Evolutionary conservation across 2,113 vertebrate species (phyloP), one percentile per base, ranked within the genome.

Genomic region (Butorides virescens): DNA sequence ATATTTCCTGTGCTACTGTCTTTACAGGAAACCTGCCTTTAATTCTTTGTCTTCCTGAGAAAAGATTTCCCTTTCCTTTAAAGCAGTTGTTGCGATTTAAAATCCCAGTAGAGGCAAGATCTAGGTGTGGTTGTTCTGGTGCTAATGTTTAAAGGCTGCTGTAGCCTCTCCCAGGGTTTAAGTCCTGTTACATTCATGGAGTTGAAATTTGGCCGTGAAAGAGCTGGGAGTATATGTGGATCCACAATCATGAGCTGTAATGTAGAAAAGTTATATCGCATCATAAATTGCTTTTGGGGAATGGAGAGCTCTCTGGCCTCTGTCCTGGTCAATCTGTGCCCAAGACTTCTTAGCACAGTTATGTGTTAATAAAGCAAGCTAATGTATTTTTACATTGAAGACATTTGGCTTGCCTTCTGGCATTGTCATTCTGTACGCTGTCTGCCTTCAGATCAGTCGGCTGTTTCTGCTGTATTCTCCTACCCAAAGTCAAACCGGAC

Each of bases 171-270:
- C 34, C 16, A 47, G 30, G 34, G 62, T 11, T 74, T 17, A 37
- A 59, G 39, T 44, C 36, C 56, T 50, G 1, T 70, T 49, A 4
- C 15, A 5, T 42, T 5, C 14, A 3, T 9, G 34, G 37, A 36
- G 37, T 9, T 88, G 36, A 44, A 70, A 50, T 70, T 63, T n/a
- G 26, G 21, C 29, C 0, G 0, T 19, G 21, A 13, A 52, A 26
- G 49, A 83, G 52, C 25, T 73, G 66, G 39, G 27, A 30, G 9
- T 5, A 2, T 58, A 11, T 17, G 36, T 11, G 10, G 76, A 12
- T 25, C 15, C 13, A 15, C 1, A 14, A 7, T 46, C 22, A 2
- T 7, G 17, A 49, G 63, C 34, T 1, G 2, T 9, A 3, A 7
- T 17, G 29, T 12, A 13, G 71, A 52, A 44, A 52, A 47, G 47